These are phyloP conservation scores for Siderastrea radians DNA, from an alignment of 92 coral and sea anemone species.

Conservation along the genomic window DNA sequence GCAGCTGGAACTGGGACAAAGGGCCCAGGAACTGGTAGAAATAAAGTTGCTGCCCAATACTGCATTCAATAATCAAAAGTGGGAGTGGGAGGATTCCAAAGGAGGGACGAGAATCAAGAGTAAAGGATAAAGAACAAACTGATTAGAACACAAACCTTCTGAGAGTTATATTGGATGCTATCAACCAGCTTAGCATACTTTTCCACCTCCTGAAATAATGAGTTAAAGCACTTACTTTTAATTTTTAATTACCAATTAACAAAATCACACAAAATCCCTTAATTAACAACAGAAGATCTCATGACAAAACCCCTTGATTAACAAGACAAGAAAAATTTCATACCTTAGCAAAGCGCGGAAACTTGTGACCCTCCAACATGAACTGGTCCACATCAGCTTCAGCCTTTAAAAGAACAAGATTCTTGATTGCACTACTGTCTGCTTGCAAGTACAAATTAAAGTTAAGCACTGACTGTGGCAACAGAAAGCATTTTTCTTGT, in stretches of 20 bases:
- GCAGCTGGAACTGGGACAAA: too few relatives aligned
- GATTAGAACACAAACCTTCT: conserved; percentile 73
- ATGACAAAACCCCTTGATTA: neutral
- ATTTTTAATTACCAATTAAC: neutral
- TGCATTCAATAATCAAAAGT: too few relatives aligned
- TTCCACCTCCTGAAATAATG: conserved; percentile 89
- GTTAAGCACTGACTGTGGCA: too few relatives aligned
- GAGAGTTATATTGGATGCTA: conserved; percentile 95
- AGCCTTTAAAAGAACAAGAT: conserved; percentile 60
- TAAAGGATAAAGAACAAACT: neutral
- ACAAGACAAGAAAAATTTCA: neutral
- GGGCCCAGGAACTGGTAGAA: too few relatives aligned
- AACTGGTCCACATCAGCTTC: conserved; percentile 96
- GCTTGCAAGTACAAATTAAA: neutral
- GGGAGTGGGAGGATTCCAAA: neutral
- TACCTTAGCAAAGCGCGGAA: conserved; percentile 96
- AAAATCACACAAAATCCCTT: neutral
- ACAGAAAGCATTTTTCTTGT: too few relatives aligned
- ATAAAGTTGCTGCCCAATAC: too few relatives aligned
- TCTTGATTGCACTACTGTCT: neutral
- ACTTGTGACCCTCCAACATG: conserved; percentile 97
- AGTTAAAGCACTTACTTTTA: neutral
- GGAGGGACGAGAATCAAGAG: neutral
- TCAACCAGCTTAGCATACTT: conserved; percentile 94
- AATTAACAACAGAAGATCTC: too few relatives aligned